Base-by-base conservation (phyloP, 1,140 invertebrate genomes). In the Doryteuthis pealeii region DNA sequence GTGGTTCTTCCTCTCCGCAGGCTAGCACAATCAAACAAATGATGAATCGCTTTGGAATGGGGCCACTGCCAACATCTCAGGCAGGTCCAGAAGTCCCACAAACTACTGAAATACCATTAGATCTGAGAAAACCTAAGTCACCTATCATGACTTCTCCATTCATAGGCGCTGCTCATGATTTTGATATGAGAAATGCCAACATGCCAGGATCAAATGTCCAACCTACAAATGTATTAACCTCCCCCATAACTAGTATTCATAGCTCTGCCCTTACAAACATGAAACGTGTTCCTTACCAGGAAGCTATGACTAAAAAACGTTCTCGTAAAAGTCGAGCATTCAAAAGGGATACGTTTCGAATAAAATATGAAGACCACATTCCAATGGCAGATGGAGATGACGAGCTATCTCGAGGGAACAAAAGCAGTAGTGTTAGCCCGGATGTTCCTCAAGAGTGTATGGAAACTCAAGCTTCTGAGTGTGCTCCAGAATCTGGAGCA, bases 321-420 rank as follows among this genome's bases (percentile, higher is more conserved):
- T 90, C 93, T 43, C 90, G 94, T 74, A 95, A 95, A 84, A 94
- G 93, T 0, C 91, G 91, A 71, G 93, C 94, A 0, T 92, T 92
- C 80, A 95, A 94, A 75, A 85, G 95, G 49, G 92, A 93, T 33
- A 89, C 90, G 1, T 89, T 91, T 2, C 86, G 90, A 6, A 77
- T 91, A 67, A 87, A 89, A 32, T 84, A 90, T 2, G 87, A 88
- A 71, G 85, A 87, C 66, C 83, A 85, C 74, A 78, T 74, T 54
- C 79, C 80, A 72, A 75, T 71, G 31, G 76, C 78, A 26, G 80
- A 83, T 22, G 80, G 76, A 4, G 73, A 74, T 49, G 71, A 33
- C 8, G 77, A 79, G 15, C 22, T 31, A n/a, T 30, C 45, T 22
- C 22, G 30, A 14, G 30, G 68, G 5, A 33, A 33, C 15, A 62